Percentiles rank a stretch among this genome's conserved stretches.
These are phyloP conservation scores for Champsocephalus gunnari DNA, from an alignment of 2,797 vertebrate species.

Conservation along the genomic window DNA sequence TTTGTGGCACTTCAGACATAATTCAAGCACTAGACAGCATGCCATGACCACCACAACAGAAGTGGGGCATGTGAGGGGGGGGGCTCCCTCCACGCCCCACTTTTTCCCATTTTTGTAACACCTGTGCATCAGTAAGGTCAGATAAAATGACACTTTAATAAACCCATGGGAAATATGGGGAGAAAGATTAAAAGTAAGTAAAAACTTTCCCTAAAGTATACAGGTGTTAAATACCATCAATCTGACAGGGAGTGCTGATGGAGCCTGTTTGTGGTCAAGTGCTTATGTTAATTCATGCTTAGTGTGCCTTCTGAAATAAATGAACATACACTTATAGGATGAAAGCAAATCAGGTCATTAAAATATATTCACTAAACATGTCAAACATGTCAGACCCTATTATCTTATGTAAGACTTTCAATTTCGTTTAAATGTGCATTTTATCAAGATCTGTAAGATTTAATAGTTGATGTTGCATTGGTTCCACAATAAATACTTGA, in stretches of 20 bases:
- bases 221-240: background rate
- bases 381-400: background rate
- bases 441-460: background rate
- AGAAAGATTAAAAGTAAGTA: background rate
- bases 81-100: background rate
- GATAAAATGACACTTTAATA: conserved; percentile 31
- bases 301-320: no score
- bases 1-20: conserved; percentile 74
- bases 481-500: background rate
- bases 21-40: conserved; percentile 68
- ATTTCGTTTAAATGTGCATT: background rate
- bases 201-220: background rate
- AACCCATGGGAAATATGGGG: conserved; percentile 41
- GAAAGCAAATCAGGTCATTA: background rate
- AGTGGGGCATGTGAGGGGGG: conserved; percentile 40
- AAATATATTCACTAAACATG: background rate
- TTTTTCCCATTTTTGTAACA: conserved; percentile 28
- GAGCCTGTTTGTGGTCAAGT: no score
- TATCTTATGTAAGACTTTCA: background rate
- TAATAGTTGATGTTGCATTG: background rate
- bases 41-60: conserved; percentile 47
- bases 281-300: no score
- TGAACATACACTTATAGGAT: background rate
- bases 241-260: no score
- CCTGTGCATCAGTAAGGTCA: conserved; percentile 49